Evolutionary conservation across 2,113 vertebrate genomes (phyloP).

Genomic region (Empidonax alnorum): DNA sequence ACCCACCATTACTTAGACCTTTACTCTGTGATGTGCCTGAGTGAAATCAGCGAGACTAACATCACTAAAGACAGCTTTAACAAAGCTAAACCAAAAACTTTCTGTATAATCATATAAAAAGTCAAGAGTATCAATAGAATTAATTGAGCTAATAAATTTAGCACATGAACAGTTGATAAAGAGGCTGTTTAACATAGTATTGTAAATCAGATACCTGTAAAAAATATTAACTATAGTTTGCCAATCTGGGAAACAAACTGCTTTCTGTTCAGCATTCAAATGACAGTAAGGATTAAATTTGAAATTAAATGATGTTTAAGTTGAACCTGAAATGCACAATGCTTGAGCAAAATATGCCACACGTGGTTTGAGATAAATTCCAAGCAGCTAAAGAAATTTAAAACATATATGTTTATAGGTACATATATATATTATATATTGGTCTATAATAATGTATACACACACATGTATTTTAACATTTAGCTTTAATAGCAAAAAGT

Average conservation of each 20-base stretch:
- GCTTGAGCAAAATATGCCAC: not conserved
- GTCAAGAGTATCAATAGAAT: not conserved
- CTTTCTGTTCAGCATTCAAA: not conserved
- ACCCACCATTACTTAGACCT: not conserved
- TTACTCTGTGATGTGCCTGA: not conserved
- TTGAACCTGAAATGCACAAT: not conserved
- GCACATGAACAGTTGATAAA: not conserved
- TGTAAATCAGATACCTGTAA: not conserved
- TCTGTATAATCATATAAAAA: not conserved
- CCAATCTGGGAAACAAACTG: not conserved
- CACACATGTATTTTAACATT: slow-evolving; percentile 15
- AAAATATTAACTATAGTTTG: not conserved
- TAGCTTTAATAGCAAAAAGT: slow-evolving; percentile 63
- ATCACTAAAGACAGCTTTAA: not conserved
- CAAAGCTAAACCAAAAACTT: not conserved
- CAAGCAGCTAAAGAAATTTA: not conserved
- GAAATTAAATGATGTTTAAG: not conserved
- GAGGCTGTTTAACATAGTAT: not conserved
- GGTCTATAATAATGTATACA: slow-evolving; percentile 53
- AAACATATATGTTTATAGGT: not conserved
- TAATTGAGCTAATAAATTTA: not conserved
- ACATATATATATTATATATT: not conserved
- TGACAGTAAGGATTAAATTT: slow-evolving; percentile 27
- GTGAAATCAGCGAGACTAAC: not conserved
- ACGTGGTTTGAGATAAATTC: not conserved